These are phyloP conservation scores for Pissodes strobi DNA, from an alignment of 1,140 invertebrate species.

Conservation along the genomic window DNA sequence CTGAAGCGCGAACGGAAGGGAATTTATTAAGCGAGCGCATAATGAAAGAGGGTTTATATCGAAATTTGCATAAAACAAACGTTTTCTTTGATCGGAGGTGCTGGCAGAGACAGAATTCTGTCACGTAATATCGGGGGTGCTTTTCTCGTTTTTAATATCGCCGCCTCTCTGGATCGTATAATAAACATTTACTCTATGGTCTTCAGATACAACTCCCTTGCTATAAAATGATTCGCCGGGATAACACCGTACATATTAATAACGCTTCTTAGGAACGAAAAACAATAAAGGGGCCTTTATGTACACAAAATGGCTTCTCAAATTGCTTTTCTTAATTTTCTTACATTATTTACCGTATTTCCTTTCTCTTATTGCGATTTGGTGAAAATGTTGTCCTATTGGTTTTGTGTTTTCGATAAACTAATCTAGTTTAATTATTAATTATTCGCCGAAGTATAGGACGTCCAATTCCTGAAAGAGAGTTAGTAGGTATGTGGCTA, in stretches of 20 bases:
- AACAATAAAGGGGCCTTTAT: slow-evolving; percentile 32
- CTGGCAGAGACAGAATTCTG: slow-evolving; percentile 28
- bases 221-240: slow-evolving; percentile 33
- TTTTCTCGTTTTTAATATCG: slow-evolving; percentile 36
- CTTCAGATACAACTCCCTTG: slow-evolving; percentile 25
- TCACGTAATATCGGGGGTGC: slow-evolving; percentile 29
- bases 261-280: slow-evolving; percentile 28
- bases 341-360: too few relatives aligned
- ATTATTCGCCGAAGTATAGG: too few relatives aligned
- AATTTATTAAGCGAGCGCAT: slow-evolving; percentile 14
- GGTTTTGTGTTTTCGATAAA: too few relatives aligned
- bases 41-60: slow-evolving; percentile 26
- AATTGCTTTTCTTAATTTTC: slow-evolving; percentile 28
- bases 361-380: too few relatives aligned
- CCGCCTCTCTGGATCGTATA: slow-evolving; percentile 13
- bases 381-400: too few relatives aligned
- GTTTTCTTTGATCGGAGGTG: slow-evolving; percentile 36
- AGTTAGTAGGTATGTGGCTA: too few relatives aligned
- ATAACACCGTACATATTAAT: slow-evolving; percentile 37
- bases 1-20: not conserved
- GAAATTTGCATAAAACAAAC: slow-evolving; percentile 36
- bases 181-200: slow-evolving; percentile 36
- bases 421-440: too few relatives aligned
- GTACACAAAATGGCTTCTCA: slow-evolving; percentile 28
- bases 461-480: too few relatives aligned